Evolutionary conservation across 2,888 invertebrate genomes (phyloP).

Genomic region (Ceramica pisi): DNA sequence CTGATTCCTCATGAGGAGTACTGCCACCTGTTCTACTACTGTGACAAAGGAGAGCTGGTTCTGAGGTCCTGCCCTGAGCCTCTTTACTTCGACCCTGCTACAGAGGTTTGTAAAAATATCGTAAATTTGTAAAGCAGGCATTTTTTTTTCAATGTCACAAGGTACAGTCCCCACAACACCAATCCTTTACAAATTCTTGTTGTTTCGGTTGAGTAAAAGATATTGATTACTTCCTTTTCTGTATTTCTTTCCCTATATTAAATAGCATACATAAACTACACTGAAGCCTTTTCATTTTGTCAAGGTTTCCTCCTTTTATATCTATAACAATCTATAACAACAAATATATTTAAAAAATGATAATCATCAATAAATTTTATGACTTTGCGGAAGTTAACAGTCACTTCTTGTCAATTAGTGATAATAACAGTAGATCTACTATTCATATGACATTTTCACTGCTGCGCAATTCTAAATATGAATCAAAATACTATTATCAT

Average conservation of each 20-base stretch:
- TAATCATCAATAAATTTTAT: not conserved
- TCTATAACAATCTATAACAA: not conserved
- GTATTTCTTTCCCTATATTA: not conserved
- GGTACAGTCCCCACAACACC: not conserved
- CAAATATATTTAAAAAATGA: not conserved
- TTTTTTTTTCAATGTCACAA: not conserved
- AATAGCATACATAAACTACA: not conserved
- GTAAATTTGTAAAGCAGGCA: too few species aligned
- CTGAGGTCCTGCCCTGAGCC: constrained; percentile 31
- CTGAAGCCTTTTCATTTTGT: not conserved
- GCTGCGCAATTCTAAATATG: not conserved
- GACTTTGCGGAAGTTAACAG: not conserved
- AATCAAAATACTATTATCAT: not conserved
- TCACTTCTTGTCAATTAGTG: not conserved
- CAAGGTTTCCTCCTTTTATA: not conserved
- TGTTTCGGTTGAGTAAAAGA: not conserved
- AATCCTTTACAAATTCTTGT: not conserved
- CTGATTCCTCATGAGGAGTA: constrained; percentile 53
- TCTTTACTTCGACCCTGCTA: constrained; percentile 37
- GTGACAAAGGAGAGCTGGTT: constrained; percentile 43
- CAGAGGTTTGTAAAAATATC: constrained; percentile 31
- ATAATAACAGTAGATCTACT: not conserved
- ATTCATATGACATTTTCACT: not conserved
- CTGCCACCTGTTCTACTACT: constrained; percentile 53
- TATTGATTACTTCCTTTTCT: not conserved